A percentile compares a stretch with the other conserved stretches of the same genome.
Evolutionary conservation across 2,797 vertebrate genomes (phyloP).

Genomic region (Molossus molossus): DNA sequence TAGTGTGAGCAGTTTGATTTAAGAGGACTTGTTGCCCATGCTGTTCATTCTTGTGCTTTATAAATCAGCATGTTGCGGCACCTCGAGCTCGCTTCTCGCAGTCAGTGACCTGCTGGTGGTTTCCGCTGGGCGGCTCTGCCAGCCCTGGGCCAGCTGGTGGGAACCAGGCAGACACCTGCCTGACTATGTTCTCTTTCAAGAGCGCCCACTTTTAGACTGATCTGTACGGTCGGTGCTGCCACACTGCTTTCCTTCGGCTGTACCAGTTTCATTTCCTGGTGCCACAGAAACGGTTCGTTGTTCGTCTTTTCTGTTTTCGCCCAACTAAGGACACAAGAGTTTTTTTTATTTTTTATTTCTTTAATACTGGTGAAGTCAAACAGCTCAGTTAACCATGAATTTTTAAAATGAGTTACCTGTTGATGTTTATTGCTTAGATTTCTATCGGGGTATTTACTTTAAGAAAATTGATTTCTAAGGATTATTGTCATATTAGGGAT

Average conservation of each 20-base stretch:
- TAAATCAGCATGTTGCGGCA: accelerated
- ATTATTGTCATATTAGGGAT: neutral
- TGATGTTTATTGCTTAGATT: neutral
- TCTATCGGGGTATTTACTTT: neutral
- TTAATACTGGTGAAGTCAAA: neutral
- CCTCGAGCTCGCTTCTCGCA: accelerated
- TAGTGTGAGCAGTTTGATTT: accelerated
- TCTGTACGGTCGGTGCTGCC: accelerated
- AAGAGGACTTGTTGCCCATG: accelerated
- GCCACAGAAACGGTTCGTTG: accelerated
- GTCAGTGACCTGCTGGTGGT: too few relatives aligned
- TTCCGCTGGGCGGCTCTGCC: accelerated
- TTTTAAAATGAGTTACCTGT: neutral
- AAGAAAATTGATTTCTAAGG: neutral
- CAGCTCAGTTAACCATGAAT: neutral
- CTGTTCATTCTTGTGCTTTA: accelerated
- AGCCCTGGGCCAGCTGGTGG: neutral
- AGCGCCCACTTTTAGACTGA: too few relatives aligned
- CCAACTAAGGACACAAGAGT: neutral
- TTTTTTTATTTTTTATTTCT: neutral
- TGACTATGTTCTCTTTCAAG: neutral
- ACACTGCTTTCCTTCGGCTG: accelerated
- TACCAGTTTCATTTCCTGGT: accelerated
- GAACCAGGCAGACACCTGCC: accelerated
- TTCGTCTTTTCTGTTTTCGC: neutral